phyloP scores from a whole-genome alignment of 2,797 vertebrate genomes.

The Smutsia gigantea region DNA sequence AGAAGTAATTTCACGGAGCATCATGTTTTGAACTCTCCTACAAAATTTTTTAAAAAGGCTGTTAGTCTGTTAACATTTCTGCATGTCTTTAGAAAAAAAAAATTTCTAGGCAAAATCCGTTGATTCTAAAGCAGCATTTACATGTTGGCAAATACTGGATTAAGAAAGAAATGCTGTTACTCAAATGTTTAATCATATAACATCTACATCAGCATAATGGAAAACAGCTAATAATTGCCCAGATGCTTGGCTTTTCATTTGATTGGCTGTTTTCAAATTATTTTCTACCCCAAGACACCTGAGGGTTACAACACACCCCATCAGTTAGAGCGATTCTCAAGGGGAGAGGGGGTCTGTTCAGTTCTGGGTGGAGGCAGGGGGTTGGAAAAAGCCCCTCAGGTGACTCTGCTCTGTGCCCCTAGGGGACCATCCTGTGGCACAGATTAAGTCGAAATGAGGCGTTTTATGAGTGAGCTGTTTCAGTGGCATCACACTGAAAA shows the following conservation, averaged over 20 bases:
- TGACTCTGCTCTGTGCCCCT: conserved; percentile 5
- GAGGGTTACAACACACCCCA: conserved; percentile 3
- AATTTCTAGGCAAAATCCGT: neutral
- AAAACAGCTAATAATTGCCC: conserved; percentile 33
- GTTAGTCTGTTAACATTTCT: neutral
- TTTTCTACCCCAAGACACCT: conserved; percentile 25
- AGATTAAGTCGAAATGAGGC: conserved; percentile 76
- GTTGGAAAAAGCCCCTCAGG: conserved; percentile 29
- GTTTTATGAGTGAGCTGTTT: conserved; percentile 70
- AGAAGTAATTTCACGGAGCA: neutral
- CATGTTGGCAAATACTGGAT: neutral
- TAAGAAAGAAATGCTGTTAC: neutral
- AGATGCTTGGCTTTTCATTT: conserved; percentile 45
- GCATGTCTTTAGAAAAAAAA: neutral
- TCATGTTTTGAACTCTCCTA: neutral
- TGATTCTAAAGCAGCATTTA: neutral
- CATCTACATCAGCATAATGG: neutral
- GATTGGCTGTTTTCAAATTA: conserved; percentile 44
- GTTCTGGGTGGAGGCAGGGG: neutral
- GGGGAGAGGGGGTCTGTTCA: neutral
- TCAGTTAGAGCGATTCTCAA: conserved; percentile 27
- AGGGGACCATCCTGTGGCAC: conserved; percentile 34
- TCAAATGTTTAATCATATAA: neutral
- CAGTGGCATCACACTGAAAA: conserved; percentile 43
- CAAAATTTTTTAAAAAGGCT: neutral